These are phyloP conservation scores for Myioborus melanocephalus DNA, from an alignment of 2,797 vertebrate genomes.

Conservation along the genomic window DNA sequence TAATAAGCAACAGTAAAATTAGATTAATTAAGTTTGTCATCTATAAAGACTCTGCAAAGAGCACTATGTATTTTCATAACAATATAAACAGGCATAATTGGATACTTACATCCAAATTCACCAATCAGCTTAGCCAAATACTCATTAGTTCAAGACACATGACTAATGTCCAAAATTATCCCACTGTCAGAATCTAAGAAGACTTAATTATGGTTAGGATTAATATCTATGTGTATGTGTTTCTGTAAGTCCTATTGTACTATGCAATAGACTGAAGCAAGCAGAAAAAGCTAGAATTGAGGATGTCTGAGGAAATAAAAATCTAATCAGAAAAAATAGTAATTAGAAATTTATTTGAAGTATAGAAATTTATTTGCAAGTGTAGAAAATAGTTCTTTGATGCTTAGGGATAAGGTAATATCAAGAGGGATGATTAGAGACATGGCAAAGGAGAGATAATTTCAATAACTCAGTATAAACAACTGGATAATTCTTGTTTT, in stretches of 20 bases:
- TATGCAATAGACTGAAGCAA: not conserved
- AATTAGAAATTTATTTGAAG: not conserved
- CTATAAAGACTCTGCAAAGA: not conserved
- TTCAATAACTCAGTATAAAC: not conserved
- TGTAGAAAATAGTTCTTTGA: not conserved
- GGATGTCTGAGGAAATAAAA: not conserved
- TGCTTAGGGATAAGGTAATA: not conserved
- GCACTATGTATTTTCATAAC: not conserved
- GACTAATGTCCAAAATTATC: not conserved
- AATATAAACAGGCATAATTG: not conserved
- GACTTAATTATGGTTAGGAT: not conserved
- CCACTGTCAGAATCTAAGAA: not conserved
- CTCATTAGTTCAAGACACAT: not conserved
- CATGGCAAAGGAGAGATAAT: not conserved
- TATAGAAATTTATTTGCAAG: not conserved
- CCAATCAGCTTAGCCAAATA: not conserved
- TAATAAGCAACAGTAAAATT: not conserved
- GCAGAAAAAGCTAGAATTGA: not conserved
- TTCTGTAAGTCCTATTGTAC: not conserved
- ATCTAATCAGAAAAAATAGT: not conserved
- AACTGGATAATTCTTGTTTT: not conserved
- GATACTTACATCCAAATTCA: not conserved
- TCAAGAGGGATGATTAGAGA: not conserved
- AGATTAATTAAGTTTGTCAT: not conserved
- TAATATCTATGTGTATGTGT: not conserved